phyloP scores from a whole-genome alignment of 1,140 invertebrate species.

The Drosophila insularis region DNA sequence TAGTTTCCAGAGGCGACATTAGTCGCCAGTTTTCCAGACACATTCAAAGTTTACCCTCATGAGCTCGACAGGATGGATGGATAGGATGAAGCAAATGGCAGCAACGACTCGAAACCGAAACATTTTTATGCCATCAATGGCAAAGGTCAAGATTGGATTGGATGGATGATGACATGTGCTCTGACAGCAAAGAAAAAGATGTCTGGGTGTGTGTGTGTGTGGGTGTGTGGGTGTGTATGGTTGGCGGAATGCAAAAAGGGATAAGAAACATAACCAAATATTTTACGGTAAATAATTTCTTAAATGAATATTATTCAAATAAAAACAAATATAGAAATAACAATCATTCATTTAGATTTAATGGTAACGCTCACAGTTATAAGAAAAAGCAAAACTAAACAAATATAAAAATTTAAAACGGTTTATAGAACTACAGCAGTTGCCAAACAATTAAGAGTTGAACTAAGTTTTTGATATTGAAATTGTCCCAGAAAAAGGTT shows the following conservation, averaged over 20 bases:
- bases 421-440: too few relatives aligned
- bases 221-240: too few relatives aligned
- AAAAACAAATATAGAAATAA: not conserved
- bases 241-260: not conserved
- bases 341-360: too few relatives aligned
- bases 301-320: constrained; percentile 6
- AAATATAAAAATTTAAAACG: not conserved
- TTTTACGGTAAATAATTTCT: not conserved
- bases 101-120: constrained; percentile 3
- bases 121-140: constrained; percentile 9
- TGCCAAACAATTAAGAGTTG: too few relatives aligned
- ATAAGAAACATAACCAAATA: constrained; percentile 1
- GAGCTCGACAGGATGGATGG: not conserved
- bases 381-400: not conserved
- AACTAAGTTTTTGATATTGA: too few relatives aligned
- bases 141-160: constrained; percentile 7
- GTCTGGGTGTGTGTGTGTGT: too few relatives aligned
- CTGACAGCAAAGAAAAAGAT: not conserved
- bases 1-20: constrained; percentile 18
- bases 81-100: not conserved
- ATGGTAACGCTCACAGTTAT: not conserved
- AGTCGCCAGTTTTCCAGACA: constrained; percentile 17
- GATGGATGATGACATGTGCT: constrained; percentile 10
- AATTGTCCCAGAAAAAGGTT: too few relatives aligned
- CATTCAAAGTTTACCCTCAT: constrained; percentile 16